Evolutionary conservation across 2,797 vertebrate species (phyloP), one percentile per base, ranked within the genome.

Genomic region (Cyprinodon diabolis): DNA sequence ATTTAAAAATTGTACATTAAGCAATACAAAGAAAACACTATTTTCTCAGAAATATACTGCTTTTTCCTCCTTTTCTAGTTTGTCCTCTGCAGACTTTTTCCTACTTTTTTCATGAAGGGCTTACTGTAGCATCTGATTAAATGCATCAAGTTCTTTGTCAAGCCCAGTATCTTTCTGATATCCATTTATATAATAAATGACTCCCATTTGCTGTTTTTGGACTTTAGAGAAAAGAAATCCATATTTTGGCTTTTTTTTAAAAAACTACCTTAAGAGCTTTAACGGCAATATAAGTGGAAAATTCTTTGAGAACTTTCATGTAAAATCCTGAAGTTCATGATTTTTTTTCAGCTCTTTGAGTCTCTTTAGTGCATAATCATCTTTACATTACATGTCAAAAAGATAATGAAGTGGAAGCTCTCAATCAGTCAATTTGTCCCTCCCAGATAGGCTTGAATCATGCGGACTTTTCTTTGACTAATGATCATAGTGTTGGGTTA

Each of bases 351-450:
- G 68, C 35, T 69, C 45, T 19, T 55, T 52, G 47, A 69, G 25
- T 80, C 71, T 83, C 71, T 85, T 72, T 68, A 83, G 55, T 76
- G 69, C 75, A 76, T 80, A 68, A 84, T 78, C 74, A 75, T 87
- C 74, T 84, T 80, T 71, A 80, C 74, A 43, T 76, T 68, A 84
- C 86, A 73, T 66, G 74, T 91, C 86, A 72, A 17, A 47, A 35
- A 69, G 78, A 91, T 92, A 91, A 93, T 91, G 88, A 87, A 84
- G 90, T 90, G 83, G 87, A 87, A 84, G 73, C 84, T 83, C 80
- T 82, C 88, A 69, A 91, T 93, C 87, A 73, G 77, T 91, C 89
- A 91, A 78, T 81, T 87, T 83, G 85, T 83, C 71, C 77, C 63
- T 81, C 73, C 60, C 72, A 40, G 65, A 40, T 67, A 73, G 52